A percentile compares a stretch with the other conserved stretches of the same genome.
Conservation (phyloP, 2,888 invertebrate species). For the Beris chalybata region DNA sequence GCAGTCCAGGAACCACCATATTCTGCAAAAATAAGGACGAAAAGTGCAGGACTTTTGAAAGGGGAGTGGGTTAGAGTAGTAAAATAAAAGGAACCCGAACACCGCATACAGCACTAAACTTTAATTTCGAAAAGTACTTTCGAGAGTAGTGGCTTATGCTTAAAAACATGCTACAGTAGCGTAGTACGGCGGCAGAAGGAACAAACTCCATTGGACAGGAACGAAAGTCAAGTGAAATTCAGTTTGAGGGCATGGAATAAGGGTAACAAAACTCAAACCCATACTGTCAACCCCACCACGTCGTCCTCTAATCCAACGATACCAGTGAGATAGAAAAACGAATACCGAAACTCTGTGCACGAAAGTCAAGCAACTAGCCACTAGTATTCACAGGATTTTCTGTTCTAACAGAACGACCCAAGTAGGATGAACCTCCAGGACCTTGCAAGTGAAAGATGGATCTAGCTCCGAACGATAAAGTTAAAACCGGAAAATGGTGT, state of each 20-base stretch:
- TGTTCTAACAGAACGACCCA: not conserved
- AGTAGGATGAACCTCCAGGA: not conserved
- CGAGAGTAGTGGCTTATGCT: slow-evolving; percentile 13
- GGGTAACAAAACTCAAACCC: not conserved
- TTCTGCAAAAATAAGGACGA: no score
- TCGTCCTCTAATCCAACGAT: not conserved
- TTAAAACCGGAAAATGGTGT: slow-evolving; percentile 26
- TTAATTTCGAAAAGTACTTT: slow-evolving; percentile 27
- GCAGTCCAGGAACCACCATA: no score
- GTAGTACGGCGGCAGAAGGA: not conserved
- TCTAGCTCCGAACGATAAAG: slow-evolving; percentile 14
- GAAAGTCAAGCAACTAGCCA: not conserved
- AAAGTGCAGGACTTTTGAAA: no score
- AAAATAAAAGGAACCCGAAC: not conserved
- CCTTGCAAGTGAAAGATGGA: not conserved
- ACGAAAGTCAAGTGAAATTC: slow-evolving; percentile 23
- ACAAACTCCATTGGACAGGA: slow-evolving; percentile 1
- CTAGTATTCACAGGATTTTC: not conserved
- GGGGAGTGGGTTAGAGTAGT: no score
- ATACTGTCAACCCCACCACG: no score
- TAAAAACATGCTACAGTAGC: not conserved
- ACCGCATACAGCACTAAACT: slow-evolving; percentile 22
- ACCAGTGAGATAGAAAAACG: not conserved
- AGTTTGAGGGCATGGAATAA: not conserved
- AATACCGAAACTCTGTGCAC: not conserved